A percentile compares a stretch with the other conserved stretches of the same genome.
phyloP scores from a whole-genome alignment of 2,797 vertebrate genomes.

The Amblyopsis hoosieri region DNA sequence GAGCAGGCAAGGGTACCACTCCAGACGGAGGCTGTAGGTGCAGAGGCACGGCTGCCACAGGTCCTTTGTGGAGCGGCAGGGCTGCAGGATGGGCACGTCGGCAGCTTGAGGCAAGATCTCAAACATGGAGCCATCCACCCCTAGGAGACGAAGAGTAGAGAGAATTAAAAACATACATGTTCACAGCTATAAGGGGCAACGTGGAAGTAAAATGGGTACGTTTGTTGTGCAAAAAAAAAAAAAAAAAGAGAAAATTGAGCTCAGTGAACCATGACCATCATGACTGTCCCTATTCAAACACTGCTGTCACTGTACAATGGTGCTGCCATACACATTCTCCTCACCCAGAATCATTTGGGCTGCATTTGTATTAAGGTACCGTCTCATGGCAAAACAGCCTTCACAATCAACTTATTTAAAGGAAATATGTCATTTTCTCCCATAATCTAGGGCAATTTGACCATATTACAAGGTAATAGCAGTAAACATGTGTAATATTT shows the following conservation, averaged over 20 bases:
- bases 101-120: constrained; percentile 82
- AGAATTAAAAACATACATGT: constrained; percentile 34
- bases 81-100: constrained; percentile 75
- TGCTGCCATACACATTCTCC: constrained; percentile 58
- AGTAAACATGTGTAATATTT: not conserved
- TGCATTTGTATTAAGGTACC: constrained; percentile 30
- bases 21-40: constrained; percentile 87
- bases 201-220: constrained; percentile 41
- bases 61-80: constrained; percentile 80
- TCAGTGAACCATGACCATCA: constrained; percentile 61
- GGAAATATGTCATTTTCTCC: not conserved
- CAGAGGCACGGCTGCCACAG: constrained; percentile 90
- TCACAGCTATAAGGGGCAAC: constrained; percentile 8
- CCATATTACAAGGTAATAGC: not conserved
- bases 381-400: constrained; percentile 6
- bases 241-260: constrained; percentile 51
- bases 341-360: constrained; percentile 41
- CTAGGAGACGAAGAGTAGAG: constrained; percentile 64
- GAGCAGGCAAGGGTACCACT: constrained; percentile 97
- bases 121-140: constrained; percentile 89
- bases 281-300: constrained; percentile 62
- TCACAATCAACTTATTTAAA: constrained; percentile 17
- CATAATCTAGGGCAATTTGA: not conserved
- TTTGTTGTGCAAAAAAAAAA: constrained; percentile 67
- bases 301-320: constrained; percentile 58